Percentiles rank a stretch among this genome's conserved stretches.
These are phyloP conservation scores for Lepus timidus DNA, from an alignment of 2,113 vertebrate genomes.

Conservation along the genomic window DNA sequence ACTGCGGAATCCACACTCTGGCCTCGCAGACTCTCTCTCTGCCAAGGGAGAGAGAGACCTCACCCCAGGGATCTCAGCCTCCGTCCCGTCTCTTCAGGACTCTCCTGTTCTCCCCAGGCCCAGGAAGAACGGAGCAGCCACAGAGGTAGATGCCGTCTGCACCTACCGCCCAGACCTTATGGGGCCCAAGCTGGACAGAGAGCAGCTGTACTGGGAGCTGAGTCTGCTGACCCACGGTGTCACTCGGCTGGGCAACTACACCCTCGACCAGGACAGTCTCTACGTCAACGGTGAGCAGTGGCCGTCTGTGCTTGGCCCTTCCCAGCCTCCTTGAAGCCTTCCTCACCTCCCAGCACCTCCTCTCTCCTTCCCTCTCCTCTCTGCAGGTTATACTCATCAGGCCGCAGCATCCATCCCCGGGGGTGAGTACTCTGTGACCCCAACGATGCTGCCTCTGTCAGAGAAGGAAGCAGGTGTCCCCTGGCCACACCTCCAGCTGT, in stretches of 20 bases:
- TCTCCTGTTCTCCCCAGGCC: constrained; percentile 68
- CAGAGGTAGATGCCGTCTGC: constrained; percentile 38
- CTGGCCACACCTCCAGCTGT: not conserved
- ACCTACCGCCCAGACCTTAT: not conserved
- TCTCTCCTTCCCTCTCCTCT: not conserved
- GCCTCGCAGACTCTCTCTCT: not conserved
- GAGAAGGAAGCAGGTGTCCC: not conserved
- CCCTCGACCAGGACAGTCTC: constrained; percentile 81
- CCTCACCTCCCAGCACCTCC: not conserved
- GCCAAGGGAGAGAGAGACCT: no score
- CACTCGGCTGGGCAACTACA: constrained; percentile 41
- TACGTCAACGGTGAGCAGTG: constrained; percentile 80
- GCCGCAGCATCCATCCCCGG: not conserved
- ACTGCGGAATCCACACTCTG: not conserved
- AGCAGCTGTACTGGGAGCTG: constrained; percentile 55
- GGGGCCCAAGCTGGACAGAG: not conserved
- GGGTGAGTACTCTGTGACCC: not conserved
- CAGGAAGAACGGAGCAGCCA: constrained; percentile 25
- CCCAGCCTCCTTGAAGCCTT: not conserved
- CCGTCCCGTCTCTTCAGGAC: not conserved
- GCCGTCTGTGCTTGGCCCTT: not conserved
- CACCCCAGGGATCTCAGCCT: not conserved
- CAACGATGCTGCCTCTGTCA: not conserved
- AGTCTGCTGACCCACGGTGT: not conserved
- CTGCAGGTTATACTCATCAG: constrained; percentile 29